Evolutionary conservation across 2,888 invertebrate species (phyloP), one percentile per base, ranked within the genome.

Genomic region (Urechis unicinctus): DNA sequence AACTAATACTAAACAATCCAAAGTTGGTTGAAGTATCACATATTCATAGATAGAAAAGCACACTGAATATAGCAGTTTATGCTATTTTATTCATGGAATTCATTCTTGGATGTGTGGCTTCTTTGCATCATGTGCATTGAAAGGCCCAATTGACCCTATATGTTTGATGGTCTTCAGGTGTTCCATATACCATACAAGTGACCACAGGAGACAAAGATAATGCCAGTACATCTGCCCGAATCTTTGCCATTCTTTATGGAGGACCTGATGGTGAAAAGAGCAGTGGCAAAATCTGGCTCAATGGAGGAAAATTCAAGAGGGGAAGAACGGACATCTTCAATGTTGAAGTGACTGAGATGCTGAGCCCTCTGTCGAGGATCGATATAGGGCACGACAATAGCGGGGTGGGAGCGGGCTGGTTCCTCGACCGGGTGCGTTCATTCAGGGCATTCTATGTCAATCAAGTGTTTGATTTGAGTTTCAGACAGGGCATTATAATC

Each of bases 301-400:
- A 70, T 13, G 64, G 66, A 13, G 74, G 77, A 24, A 70, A 71
- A 29, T 78, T 78, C 63, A 66, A 72, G 52, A 63, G 72, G 17
- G 72, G 68, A 29, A 65, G 68, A 54, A 72, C 73, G 0, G 74
- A 77, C 57, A 66, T 72, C 25, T 75, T 77, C 57, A 71, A 71
- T 26, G 69, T 78, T 31, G 72, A 72, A 41, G 68, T 76, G 2
- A 68, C 65, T 3, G 67, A 66, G 21, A 61, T 67, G 61, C 45
- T 77, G 48, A 74, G 74, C 58, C 77, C 78, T 0, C 57, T 78
- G 45, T 67, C 72, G 1, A 64, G 67, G 50, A 62, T 78, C 26
- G 73, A 75, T 46, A 66, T 78, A 3, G 77, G 78, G 2, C 78
- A 78, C 63, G 77, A 78, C 59, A 69, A 78, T 61, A 64, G 61